Evolutionary conservation across 2,113 vertebrate genomes (phyloP).

Genomic region (Jacana jacana): DNA sequence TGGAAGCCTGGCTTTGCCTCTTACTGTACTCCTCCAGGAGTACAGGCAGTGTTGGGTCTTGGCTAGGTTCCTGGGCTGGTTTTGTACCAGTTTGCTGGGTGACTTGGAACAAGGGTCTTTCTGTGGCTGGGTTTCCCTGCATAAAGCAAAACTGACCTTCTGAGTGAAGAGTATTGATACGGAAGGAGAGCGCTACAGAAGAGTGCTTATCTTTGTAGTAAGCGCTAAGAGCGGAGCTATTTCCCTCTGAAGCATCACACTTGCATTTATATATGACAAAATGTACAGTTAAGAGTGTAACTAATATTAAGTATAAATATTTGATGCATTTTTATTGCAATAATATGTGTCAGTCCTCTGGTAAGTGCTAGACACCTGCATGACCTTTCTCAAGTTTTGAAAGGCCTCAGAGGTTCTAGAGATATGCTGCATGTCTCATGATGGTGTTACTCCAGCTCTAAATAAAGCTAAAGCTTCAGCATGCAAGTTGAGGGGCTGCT

Average conservation of each 20-base stretch:
- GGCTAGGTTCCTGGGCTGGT: not conserved
- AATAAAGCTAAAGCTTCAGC: not conserved
- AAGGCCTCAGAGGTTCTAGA: not conserved
- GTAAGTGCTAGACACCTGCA: not conserved
- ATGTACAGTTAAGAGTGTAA: not conserved
- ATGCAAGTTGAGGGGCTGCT: not conserved
- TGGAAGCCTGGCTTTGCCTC: not conserved
- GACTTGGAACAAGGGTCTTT: not conserved
- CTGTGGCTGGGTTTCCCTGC: not conserved
- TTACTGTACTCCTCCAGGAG: no score
- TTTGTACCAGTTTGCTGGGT: not conserved
- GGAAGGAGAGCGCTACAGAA: not conserved
- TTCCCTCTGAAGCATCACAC: not conserved
- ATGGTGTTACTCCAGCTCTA: not conserved
- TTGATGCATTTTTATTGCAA: not conserved
- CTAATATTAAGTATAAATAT: not conserved
- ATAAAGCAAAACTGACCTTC: not conserved
- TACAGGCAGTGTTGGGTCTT: fast-evolving
- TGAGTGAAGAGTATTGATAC: not conserved
- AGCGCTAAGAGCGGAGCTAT: fast-evolving
- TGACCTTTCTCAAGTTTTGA: not conserved
- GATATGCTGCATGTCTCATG: fast-evolving
- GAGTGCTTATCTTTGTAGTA: not conserved
- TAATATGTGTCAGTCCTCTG: not conserved
- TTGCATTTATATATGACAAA: not conserved